Evolutionary conservation across 2,797 vertebrate species (phyloP), one percentile per base, ranked within the genome.

Genomic region (Ambastaia sidthimunki): DNA sequence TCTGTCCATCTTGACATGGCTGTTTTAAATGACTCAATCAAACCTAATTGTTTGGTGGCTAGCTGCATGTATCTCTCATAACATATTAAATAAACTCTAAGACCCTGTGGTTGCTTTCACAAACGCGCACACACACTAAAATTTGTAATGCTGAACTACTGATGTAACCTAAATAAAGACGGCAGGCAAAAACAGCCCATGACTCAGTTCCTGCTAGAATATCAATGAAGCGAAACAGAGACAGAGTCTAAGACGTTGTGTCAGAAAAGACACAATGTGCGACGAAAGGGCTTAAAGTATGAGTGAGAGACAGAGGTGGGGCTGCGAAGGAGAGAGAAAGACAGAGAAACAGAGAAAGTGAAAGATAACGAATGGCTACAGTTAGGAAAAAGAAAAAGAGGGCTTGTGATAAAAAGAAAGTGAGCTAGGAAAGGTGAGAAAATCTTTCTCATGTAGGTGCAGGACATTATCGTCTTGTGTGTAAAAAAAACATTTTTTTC

Each of bases 161-260:
- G 25, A 76, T 71, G 69, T 68, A 76, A 77, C 41, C 41, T 62
- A 82, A 48, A 71, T 71, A 75, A 74, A 68, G 70, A 66, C 47
- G 34, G 67, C 31, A 68, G 47, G 76, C 41, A 75, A 71, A 74
- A 69, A 52, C 19, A 47, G 41, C 5, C 63, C 41, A 48, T 74
- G 74, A 85, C 60, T 66, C 57, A 66, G 16, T 28, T 80, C 72
- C 71, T 75, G 66, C 67, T 66, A 65, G 68, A 78, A 80, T 44
- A 76, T 71, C 59, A 74, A 81, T 71, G 48, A 76, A 57, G 60
- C 47, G 41, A 62, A 68, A 80, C 52, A 23, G 70, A 68, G 37
- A 72, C 9, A 28, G 59, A 52, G 28, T 52, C 66, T 47, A 71
- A 48, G 3, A 31, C 31, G 50, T 44, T 62, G 31, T 71, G 52